phyloP scores from a whole-genome alignment of 2,113 vertebrate species.

The Nansenia antarctica region DNA sequence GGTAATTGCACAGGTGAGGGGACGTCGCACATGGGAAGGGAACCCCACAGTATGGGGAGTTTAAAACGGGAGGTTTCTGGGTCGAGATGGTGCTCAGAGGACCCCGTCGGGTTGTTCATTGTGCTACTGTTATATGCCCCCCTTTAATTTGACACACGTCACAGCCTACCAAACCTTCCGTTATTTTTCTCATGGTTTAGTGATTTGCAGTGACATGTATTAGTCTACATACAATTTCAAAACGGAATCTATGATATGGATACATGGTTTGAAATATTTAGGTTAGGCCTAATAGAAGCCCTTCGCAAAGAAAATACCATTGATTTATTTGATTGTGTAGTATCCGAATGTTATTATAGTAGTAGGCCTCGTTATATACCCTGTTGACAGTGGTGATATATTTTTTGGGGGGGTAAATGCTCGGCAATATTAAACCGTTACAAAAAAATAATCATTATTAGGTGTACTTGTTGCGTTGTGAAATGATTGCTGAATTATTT shows the following conservation, averaged over 20 bases:
- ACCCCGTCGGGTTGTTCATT: too few species aligned
- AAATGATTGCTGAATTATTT: constrained; percentile 8
- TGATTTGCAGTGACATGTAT: constrained; percentile 53
- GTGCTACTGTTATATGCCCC: constrained; percentile 4
- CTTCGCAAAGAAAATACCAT: constrained; percentile 12
- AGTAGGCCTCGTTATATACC: constrained; percentile 43
- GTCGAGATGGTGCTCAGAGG: constrained; percentile 35
- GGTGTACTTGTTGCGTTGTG: constrained; percentile 18
- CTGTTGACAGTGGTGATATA: constrained; percentile 42
- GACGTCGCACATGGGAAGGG: constrained; percentile 64
- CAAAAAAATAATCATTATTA: constrained; percentile 17
- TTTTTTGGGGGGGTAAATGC: constrained; percentile 60
- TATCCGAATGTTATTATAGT: constrained; percentile 50
- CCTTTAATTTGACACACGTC: not conserved
- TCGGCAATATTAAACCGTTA: constrained; percentile 46
- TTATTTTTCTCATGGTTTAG: constrained; percentile 8
- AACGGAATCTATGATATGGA: constrained; percentile 13
- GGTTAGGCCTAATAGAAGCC: not conserved
- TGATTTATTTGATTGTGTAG: constrained; percentile 22
- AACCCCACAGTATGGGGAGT: constrained; percentile 46
- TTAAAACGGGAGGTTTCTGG: constrained; percentile 24
- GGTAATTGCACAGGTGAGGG: constrained; percentile 73
- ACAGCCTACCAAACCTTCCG: not conserved
- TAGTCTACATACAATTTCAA: not conserved
- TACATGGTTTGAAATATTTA: constrained; percentile 11